phyloP scores from a whole-genome alignment of 2,888 invertebrate genomes.

The Cataglyphis albicans region DNA sequence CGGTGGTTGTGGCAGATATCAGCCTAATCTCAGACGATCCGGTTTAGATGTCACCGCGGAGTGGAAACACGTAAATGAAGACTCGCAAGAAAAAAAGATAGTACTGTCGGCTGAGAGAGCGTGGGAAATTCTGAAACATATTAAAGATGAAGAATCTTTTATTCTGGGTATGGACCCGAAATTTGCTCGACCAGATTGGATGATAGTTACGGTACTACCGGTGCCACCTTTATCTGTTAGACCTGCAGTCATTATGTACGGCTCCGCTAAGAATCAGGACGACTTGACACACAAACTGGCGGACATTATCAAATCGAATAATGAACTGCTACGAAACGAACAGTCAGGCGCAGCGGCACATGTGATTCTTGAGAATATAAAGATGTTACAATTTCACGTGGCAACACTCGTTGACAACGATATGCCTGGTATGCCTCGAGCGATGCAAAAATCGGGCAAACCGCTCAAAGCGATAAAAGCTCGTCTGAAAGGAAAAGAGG shows the following conservation, averaged over 20 bases:
- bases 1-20: constrained; percentile 99
- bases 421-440: constrained; percentile 98
- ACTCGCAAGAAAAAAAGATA: constrained; percentile 98
- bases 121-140: constrained; percentile 98
- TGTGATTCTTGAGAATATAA: constrained; percentile 98
- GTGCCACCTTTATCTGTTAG: constrained; percentile 98
- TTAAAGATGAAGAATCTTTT: constrained; percentile 98
- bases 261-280: constrained; percentile 99
- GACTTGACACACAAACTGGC: constrained; percentile 99
- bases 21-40: constrained; percentile 95
- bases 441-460: constrained; percentile 99
- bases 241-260: constrained; percentile 99
- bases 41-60: constrained; percentile 98
- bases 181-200: constrained; percentile 99
- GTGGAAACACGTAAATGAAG: constrained; percentile 99
- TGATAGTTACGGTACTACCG: constrained; percentile 98
- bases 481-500: constrained; percentile 98
- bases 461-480: constrained; percentile 99
- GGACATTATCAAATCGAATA: constrained; percentile 99
- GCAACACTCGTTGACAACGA: constrained; percentile 99
- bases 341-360: constrained; percentile 99
- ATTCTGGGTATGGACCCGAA: constrained; percentile 98
- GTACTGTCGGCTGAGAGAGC: constrained; percentile 97
- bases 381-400: constrained; percentile 99
- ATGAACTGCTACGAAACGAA: constrained; percentile 97